phyloP scores from a whole-genome alignment of 2,797 vertebrate species.

The Crocodylus rhombifer region DNA sequence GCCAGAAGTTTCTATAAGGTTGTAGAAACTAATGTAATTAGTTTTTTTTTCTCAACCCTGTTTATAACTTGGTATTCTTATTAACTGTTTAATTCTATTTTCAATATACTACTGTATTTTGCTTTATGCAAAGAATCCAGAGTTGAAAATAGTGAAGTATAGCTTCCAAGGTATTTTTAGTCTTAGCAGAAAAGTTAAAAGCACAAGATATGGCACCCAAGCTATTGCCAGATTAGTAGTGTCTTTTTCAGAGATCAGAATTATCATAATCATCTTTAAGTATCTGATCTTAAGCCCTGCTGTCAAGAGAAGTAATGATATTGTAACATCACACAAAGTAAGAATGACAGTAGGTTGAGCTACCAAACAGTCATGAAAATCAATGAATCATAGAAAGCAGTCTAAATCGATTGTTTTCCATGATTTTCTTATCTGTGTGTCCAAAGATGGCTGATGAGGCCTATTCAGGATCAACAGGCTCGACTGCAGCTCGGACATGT shows the following conservation, averaged over 20 bases:
- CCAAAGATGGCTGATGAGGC: too few relatives aligned
- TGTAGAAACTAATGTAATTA: background rate
- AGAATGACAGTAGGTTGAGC: background rate
- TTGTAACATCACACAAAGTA: background rate
- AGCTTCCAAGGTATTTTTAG: background rate
- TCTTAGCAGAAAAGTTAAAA: background rate
- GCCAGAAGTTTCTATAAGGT: background rate
- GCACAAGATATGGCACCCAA: background rate
- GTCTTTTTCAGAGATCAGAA: background rate
- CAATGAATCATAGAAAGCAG: background rate
- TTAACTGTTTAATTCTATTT: background rate
- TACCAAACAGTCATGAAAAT: background rate
- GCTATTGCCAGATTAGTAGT: background rate
- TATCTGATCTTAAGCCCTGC: background rate
- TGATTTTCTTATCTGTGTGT: too few relatives aligned
- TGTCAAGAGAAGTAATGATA: constrained; percentile 11
- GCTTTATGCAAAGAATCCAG: background rate
- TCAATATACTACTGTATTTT: background rate
- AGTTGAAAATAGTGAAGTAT: background rate
- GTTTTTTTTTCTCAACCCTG: background rate
- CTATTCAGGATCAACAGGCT: too few relatives aligned
- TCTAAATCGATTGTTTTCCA: too few relatives aligned
- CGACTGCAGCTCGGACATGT: too few relatives aligned
- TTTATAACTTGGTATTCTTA: background rate
- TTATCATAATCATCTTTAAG: constrained; percentile 15